A percentile compares a stretch with the other conserved stretches of the same genome.
These are phyloP conservation scores for Mamestra brassicae DNA, from an alignment of 2,888 invertebrate species.

Conservation along the genomic window DNA sequence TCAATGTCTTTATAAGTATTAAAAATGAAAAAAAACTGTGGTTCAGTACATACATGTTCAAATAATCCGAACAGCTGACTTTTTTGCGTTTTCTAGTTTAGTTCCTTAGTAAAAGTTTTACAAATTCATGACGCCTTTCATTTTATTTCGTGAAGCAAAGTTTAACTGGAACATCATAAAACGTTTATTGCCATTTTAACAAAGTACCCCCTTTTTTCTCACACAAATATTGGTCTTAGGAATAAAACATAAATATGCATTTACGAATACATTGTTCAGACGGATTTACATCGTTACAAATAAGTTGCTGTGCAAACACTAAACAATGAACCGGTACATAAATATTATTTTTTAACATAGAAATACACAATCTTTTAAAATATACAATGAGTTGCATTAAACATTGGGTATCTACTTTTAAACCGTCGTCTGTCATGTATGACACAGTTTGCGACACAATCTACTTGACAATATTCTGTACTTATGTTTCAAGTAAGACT, in stretches of 20 bases:
- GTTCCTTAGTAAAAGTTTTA: too few species aligned
- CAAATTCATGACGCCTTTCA: too few species aligned
- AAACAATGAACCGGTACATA: neutral
- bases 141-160: too few species aligned
- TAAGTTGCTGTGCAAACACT: neutral
- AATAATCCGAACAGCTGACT: too few species aligned
- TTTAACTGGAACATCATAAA: too few species aligned
- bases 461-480: neutral
- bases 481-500: constrained; percentile 2
- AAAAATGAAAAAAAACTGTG: too few species aligned
- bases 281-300: neutral
- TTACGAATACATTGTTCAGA: neutral
- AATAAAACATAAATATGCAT: neutral
- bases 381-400: neutral
- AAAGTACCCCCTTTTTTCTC: neutral
- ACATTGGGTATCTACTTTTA: neutral
- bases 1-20: too few species aligned
- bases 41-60: too few species aligned
- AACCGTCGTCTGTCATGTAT: neutral
- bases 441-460: neutral
- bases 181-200: too few species aligned
- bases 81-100: too few species aligned
- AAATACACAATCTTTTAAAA: neutral
- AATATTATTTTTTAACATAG: neutral
- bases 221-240: neutral